Evolutionary conservation across 2,113 vertebrate species (phyloP), one percentile per base, ranked within the genome.

Genomic region (Ptilorrhoa leucosticta): DNA sequence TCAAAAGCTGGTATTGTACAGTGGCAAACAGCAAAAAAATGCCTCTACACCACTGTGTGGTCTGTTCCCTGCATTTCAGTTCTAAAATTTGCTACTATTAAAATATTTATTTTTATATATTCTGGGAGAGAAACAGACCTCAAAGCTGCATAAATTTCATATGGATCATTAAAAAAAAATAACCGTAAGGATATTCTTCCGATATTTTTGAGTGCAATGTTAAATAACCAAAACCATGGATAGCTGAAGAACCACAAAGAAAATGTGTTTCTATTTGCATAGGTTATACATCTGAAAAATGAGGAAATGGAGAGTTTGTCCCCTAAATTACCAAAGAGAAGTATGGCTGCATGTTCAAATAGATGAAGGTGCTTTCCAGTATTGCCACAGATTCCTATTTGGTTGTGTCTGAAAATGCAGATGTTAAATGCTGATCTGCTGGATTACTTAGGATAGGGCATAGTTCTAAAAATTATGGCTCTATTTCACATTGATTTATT

Each of bases 21-120:
- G 6, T 17, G 28, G 15, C 19, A 54, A 93, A 30, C 2, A 54
- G 31, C 7, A 40, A 57, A 24, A 28, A 15, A 4, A 17, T 42
- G 4, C 6, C 24, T 35, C 19, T 14, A 7, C 6, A 21, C 8
- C 11, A 10, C 21, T 70, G 5, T n/a, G 10, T 1, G 1, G 37
- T 50, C 10, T 73, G 6, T 58, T 79, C 44, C 17, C 8, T 83
- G 37, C 26, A 33, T 61, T 77, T 73, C 0, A 39, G 75, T 71
- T 79, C 21, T 70, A 63, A 61, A 80, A 78, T 48, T 33, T 65
- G 10, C 16, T 91, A 10, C 18, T 78, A 22, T 64, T 73, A 18
- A 71, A 15, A 50, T 14, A 50, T 4, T 18, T 42, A 21, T 40
- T 21, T 31, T 13, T 26, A 21, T 28, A 30, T n/a, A 30, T 47